Percentiles rank a stretch among this genome's conserved stretches.
Evolutionary conservation across 1,140 invertebrate genomes (phyloP).

Genomic region (Wiebesia pumilae): DNA sequence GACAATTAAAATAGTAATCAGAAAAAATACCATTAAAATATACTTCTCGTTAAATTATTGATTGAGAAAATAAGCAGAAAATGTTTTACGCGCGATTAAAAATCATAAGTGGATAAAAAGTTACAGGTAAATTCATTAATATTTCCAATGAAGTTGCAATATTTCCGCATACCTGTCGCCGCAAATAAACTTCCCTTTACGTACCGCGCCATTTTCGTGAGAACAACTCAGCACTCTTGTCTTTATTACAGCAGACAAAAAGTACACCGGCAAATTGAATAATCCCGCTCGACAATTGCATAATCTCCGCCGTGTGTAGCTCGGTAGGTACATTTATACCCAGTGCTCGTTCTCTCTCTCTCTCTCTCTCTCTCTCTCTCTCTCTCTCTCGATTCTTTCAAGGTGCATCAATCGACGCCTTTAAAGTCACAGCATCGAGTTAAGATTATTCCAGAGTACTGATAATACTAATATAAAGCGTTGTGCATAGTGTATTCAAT

Average conservation of each 20-base stretch:
- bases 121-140: neutral
- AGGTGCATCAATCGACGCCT: neutral
- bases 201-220: neutral
- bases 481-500: no score
- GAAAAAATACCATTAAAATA: neutral
- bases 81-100: neutral
- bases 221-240: neutral
- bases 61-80: no score
- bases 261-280: conserved; percentile 23
- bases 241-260: neutral
- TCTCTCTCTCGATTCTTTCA: neutral
- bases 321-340: neutral
- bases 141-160: neutral
- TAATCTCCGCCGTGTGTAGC: neutral
- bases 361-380: neutral
- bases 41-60: no score
- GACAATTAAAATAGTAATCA: neutral
- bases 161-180: neutral
- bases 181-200: neutral
- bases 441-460: neutral
- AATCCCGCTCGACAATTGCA: conserved; percentile 28
- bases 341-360: conserved; percentile 14
- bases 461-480: neutral
- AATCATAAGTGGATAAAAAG: neutral
- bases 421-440: neutral